Evolutionary conservation across 2,113 vertebrate genomes (phyloP).

Genomic region (Syngnathus typhle): DNA sequence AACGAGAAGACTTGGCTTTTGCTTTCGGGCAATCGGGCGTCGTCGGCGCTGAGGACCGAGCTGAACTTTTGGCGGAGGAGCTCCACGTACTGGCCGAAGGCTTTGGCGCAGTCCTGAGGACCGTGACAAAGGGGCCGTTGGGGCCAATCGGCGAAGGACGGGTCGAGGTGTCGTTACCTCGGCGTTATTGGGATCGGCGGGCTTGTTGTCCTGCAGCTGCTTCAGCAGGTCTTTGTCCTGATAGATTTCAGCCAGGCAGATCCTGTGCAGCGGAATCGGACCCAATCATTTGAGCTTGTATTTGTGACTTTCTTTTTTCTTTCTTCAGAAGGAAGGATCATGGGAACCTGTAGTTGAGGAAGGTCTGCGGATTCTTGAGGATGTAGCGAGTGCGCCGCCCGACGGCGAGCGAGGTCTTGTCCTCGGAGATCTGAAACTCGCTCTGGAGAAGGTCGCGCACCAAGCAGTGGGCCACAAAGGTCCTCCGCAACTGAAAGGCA

Average conservation of each 20-base stretch:
- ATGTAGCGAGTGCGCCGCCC: constrained; percentile 87
- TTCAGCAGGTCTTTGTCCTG: constrained; percentile 83
- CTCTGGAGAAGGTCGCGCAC: constrained; percentile 87
- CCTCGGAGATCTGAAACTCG: constrained; percentile 83
- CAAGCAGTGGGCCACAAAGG: constrained; percentile 85
- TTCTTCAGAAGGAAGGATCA: not conserved
- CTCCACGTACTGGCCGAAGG: constrained; percentile 81
- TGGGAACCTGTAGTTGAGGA: constrained; percentile 86
- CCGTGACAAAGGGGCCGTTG: not conserved
- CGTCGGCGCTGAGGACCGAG: constrained; percentile 61
- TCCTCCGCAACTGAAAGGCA: constrained; percentile 77
- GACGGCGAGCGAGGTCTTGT: constrained; percentile 89
- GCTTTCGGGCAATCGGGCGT: constrained; percentile 78
- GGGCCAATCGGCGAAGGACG: not conserved
- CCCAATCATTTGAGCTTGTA: too few species aligned
- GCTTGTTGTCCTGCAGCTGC: constrained; percentile 72
- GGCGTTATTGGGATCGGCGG: constrained; percentile 73
- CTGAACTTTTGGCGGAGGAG: constrained; percentile 88
- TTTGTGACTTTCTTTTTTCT: too few species aligned
- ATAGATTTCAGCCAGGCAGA: constrained; percentile 90
- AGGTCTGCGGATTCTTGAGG: constrained; percentile 87
- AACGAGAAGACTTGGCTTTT: constrained; percentile 80
- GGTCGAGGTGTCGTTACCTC: constrained; percentile 63
- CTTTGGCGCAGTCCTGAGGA: constrained; percentile 78
- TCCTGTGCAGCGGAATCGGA: constrained; percentile 62